A percentile compares a stretch with the other conserved stretches of the same genome.
phyloP scores from a whole-genome alignment of 2,797 vertebrate genomes.

The Heterohyrax brucei region DNA sequence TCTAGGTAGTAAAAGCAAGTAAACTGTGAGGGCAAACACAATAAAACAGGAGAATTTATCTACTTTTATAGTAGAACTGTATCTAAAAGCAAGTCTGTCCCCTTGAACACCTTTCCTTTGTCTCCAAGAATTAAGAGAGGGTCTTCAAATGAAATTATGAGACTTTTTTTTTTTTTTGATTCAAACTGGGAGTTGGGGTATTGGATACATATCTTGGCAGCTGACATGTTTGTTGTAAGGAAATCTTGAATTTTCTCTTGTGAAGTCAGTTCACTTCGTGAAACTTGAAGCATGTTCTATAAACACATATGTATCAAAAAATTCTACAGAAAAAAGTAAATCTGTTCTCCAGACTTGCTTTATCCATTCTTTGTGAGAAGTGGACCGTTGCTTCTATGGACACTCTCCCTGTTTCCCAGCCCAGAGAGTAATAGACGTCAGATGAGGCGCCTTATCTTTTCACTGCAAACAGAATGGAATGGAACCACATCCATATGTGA shows the following conservation, averaged over 20 bases:
- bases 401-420: neutral
- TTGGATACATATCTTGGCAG: constrained; percentile 22
- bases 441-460: neutral
- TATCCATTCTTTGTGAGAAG: constrained; percentile 15
- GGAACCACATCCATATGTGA: no score
- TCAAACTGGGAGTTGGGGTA: neutral
- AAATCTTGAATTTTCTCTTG: constrained; percentile 60
- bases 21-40: neutral
- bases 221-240: constrained; percentile 49
- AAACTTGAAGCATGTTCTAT: constrained; percentile 48
- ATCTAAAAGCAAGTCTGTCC: neutral
- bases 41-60: neutral
- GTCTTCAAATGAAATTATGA: constrained; percentile 64
- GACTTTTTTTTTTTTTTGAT: constrained; percentile 25
- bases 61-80: neutral
- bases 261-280: constrained; percentile 59
- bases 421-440: neutral
- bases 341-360: constrained; percentile 46
- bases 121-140: constrained; percentile 16
- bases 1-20: neutral
- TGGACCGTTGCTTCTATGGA: neutral
- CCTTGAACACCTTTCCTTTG: neutral
- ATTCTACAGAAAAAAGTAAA: neutral
- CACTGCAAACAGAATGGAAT: neutral
- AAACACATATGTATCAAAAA: constrained; percentile 2